Conservation (phyloP, 1,140 invertebrate species). For the Polypedilum vanderplanki region DNA sequence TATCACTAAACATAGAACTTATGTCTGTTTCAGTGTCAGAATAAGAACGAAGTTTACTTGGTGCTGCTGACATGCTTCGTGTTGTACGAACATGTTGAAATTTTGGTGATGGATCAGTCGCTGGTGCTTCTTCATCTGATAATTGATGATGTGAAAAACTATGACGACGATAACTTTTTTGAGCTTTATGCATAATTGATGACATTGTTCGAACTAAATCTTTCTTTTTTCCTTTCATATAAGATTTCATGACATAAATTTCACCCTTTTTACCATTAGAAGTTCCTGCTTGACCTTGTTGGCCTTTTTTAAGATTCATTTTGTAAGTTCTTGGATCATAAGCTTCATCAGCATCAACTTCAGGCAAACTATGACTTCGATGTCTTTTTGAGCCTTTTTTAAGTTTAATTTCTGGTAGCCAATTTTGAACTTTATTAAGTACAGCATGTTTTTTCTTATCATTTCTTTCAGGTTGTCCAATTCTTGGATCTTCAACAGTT, state of each 20-base stretch:
- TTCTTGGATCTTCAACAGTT: conserved; percentile 35
- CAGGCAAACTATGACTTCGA: conserved; percentile 71
- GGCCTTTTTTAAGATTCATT: conserved; percentile 38
- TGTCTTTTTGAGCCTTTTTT: conserved; percentile 54
- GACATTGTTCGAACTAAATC: conserved; percentile 38
- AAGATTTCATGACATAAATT: conserved; percentile 23
- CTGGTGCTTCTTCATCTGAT: neutral
- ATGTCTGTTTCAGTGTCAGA: conserved; percentile 37
- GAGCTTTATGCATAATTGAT: conserved; percentile 40
- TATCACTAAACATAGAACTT: conserved; percentile 37
- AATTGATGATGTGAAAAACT: conserved; percentile 33
- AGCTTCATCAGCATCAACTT: conserved; percentile 53
- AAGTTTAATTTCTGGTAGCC: conserved; percentile 73
- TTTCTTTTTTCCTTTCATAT: conserved; percentile 32
- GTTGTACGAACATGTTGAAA: neutral
- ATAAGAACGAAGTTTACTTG: conserved; percentile 31
- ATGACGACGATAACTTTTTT: conserved; percentile 38
- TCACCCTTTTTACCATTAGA: conserved; percentile 29
- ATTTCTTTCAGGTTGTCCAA: neutral
- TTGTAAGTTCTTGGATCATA: conserved; percentile 46
- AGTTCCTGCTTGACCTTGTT: conserved; percentile 35
- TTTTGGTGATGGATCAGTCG: neutral
- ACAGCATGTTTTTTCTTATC: conserved; percentile 33
- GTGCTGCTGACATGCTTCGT: conserved; percentile 32
- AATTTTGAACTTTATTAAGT: conserved; percentile 47